These are phyloP conservation scores for Camelus bactrianus DNA, from an alignment of 2,113 vertebrate genomes.

Conservation along the genomic window DNA sequence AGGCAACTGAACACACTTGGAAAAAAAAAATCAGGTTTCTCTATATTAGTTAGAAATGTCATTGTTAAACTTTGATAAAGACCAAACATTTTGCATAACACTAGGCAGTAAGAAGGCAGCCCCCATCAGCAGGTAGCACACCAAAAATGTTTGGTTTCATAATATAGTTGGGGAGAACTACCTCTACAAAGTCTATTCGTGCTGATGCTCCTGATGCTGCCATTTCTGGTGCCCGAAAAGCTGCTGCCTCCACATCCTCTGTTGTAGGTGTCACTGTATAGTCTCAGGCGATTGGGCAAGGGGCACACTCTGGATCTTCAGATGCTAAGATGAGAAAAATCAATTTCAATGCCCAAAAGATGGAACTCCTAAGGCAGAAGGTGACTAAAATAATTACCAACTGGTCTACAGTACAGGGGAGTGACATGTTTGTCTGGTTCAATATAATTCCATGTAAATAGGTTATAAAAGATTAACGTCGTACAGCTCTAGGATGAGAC, in stretches of 20 bases:
- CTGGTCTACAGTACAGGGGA: conserved; percentile 55
- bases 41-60: not conserved
- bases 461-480: conserved; percentile 40
- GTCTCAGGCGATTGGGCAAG: conserved; percentile 84
- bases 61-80: conserved; percentile 56
- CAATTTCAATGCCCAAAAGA: conserved; percentile 87
- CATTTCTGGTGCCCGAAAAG: conserved; percentile 83
- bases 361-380: conserved; percentile 83
- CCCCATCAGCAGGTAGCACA: conserved; percentile 71
- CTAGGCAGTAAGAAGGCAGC: conserved; percentile 75
- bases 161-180: conserved; percentile 82
- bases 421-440: conserved; percentile 34
- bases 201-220: conserved; percentile 84
- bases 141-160: conserved; percentile 76
- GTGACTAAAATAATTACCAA: conserved; percentile 76
- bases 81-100: conserved; percentile 76
- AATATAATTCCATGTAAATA: conserved; percentile 36
- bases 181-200: conserved; percentile 85
- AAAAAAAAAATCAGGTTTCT: conserved; percentile 63
- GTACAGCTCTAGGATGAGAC: conserved; percentile 1
- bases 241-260: conserved; percentile 83
- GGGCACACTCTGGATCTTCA: conserved; percentile 85
- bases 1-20: conserved; percentile 41
- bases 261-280: conserved; percentile 82
- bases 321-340: conserved; percentile 87